These are phyloP conservation scores for Temnopleurus reevesii DNA, from an alignment of 53 echinoderm and acorn worm species.

Conservation along the genomic window DNA sequence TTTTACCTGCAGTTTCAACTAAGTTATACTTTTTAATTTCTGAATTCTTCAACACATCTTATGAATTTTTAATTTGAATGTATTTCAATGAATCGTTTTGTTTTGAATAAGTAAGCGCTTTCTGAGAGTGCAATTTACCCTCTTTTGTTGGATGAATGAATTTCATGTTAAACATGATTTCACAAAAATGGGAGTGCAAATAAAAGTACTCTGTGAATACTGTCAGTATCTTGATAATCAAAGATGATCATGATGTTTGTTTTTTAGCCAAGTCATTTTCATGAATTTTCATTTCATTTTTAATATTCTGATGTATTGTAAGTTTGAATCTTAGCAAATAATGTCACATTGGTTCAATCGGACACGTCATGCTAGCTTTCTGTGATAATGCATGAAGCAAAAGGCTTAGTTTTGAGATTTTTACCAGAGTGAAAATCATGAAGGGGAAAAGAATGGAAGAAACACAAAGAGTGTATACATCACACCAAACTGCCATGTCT, in stretches of 20 bases:
- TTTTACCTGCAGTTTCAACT: too few relatives aligned
- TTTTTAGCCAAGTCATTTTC: conserved; percentile 28
- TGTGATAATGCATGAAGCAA: too few relatives aligned
- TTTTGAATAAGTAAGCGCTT: neutral
- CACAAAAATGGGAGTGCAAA: too few relatives aligned
- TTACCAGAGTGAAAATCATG: too few relatives aligned
- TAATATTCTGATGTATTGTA: neutral
- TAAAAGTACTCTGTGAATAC: conserved; percentile 4
- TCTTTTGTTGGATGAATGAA: neutral
- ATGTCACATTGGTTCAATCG: neutral
- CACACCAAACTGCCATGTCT: too few relatives aligned
- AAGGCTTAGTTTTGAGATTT: too few relatives aligned
- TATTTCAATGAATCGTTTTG: too few relatives aligned
- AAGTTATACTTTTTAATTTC: too few relatives aligned
- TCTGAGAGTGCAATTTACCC: neutral
- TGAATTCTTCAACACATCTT: too few relatives aligned
- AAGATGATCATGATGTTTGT: conserved; percentile 23
- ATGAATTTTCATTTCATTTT: conserved; percentile 5
- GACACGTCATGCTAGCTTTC: neutral
- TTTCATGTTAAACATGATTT: too few relatives aligned
- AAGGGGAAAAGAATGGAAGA: neutral
- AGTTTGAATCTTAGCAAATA: neutral
- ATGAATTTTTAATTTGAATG: too few relatives aligned
- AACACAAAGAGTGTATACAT: too few relatives aligned
- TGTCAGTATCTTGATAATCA: neutral